Evolutionary conservation across 2,888 invertebrate genomes (phyloP).

Genomic region (Andrena minutula): DNA sequence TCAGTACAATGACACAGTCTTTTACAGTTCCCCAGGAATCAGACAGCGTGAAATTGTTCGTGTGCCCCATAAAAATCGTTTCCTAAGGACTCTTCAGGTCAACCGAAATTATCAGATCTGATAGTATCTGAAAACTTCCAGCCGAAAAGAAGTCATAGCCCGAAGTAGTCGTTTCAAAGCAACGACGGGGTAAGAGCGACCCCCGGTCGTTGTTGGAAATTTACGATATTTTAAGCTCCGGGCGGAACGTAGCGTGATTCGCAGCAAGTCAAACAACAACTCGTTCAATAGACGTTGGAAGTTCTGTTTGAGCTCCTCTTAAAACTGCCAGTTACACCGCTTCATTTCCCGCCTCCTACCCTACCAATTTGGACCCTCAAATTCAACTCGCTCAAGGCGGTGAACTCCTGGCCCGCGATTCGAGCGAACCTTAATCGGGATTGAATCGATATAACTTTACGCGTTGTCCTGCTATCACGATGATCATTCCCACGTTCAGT

Average conservation of each 20-base stretch:
- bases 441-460: conserved; percentile 14
- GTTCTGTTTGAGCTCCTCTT: conserved; percentile 50
- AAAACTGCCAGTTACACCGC: conserved; percentile 43
- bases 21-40: no score
- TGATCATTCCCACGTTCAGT: neutral
- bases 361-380: conserved; percentile 1
- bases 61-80: neutral
- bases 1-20: no score
- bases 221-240: conserved; percentile 39
- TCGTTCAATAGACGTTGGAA: conserved; percentile 36
- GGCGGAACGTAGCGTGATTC: conserved; percentile 24
- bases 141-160: neutral
- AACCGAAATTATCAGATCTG: neutral
- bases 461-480: conserved; percentile 7
- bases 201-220: conserved; percentile 20
- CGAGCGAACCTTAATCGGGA: conserved; percentile 3
- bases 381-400: conserved; percentile 2
- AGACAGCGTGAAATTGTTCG: neutral
- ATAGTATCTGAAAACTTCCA: neutral
- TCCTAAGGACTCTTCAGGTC: no score
- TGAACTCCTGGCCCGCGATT: neutral
- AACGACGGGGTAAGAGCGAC: conserved; percentile 5
- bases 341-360: conserved; percentile 30
- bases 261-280: conserved; percentile 49
- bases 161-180: conserved; percentile 19